phyloP scores from a whole-genome alignment of 2,113 vertebrate species.

The Tauraco erythrolophus region DNA sequence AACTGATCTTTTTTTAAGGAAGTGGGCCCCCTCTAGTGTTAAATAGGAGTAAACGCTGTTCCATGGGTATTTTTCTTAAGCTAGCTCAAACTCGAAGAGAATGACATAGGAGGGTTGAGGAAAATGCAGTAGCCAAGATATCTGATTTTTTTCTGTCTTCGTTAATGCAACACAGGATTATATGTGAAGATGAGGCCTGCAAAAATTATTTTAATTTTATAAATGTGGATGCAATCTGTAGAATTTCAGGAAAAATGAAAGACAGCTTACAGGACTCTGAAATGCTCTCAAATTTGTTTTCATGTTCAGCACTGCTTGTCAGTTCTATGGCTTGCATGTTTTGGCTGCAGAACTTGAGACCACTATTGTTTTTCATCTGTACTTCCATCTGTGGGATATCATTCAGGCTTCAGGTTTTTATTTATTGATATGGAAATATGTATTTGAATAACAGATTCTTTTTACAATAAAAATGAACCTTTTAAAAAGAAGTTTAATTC shows the following conservation, averaged over 20 bases:
- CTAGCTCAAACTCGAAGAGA: fast-evolving
- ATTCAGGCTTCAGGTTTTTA: background rate
- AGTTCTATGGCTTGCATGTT: background rate
- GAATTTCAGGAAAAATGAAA: background rate
- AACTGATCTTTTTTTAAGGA: background rate
- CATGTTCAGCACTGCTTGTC: background rate
- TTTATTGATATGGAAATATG: background rate
- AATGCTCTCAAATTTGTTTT: background rate
- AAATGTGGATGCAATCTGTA: background rate
- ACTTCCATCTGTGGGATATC: background rate
- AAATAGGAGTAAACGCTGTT: background rate
- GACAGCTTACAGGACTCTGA: background rate
- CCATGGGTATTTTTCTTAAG: background rate
- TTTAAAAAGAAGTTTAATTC: background rate
- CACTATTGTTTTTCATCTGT: background rate
- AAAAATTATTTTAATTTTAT: background rate
- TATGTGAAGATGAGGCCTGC: background rate
- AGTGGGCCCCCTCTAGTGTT: constrained; percentile 50
- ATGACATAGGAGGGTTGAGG: too few relatives aligned
- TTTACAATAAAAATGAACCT: background rate
- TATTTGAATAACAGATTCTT: background rate
- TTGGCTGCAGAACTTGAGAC: background rate
- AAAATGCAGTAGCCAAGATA: background rate
- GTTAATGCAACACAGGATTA: background rate
- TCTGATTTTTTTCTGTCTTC: background rate